phyloP scores from a whole-genome alignment of 2,888 invertebrate genomes.

The Lepidocyrtoides sp. region DNA sequence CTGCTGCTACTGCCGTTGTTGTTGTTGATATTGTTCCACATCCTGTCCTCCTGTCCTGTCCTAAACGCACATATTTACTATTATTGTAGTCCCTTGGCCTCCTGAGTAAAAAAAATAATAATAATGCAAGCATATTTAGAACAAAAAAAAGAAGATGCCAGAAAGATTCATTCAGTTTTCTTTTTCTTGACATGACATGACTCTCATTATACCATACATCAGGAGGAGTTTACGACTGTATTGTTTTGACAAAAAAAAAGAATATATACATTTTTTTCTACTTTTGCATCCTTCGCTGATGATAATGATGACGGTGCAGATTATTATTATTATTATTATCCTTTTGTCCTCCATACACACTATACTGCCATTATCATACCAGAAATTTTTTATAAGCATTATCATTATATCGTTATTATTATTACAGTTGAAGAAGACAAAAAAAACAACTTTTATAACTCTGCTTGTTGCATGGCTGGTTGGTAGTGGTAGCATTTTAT shows the following conservation, averaged over 20 bases:
- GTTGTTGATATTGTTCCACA: neutral
- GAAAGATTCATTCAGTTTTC: neutral
- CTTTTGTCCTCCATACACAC: slow-evolving; percentile 24
- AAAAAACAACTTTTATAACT: slow-evolving; percentile 36
- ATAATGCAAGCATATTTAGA: neutral
- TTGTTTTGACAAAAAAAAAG: slow-evolving; percentile 59
- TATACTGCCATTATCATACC: neutral
- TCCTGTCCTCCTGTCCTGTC: no score
- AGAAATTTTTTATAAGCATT: slow-evolving; percentile 26
- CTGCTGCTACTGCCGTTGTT: no score
- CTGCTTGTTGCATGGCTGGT: slow-evolving; percentile 28
- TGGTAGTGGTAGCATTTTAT: neutral
- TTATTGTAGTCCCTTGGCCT: slow-evolving; percentile 15
- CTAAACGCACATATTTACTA: no score
- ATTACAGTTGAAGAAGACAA: neutral
- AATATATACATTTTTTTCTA: neutral
- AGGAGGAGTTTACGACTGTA: slow-evolving; percentile 28
- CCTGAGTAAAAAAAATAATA: neutral
- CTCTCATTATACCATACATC: neutral
- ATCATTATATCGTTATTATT: slow-evolving; percentile 41
- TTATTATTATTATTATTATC: slow-evolving; percentile 41
- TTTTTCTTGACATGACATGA: neutral
- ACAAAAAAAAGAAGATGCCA: neutral
- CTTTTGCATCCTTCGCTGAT: slow-evolving; percentile 40
- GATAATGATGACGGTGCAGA: slow-evolving; percentile 45